Evolutionary conservation across 2,888 invertebrate genomes (phyloP).

Genomic region (Cosmorhoe ocellata): DNA sequence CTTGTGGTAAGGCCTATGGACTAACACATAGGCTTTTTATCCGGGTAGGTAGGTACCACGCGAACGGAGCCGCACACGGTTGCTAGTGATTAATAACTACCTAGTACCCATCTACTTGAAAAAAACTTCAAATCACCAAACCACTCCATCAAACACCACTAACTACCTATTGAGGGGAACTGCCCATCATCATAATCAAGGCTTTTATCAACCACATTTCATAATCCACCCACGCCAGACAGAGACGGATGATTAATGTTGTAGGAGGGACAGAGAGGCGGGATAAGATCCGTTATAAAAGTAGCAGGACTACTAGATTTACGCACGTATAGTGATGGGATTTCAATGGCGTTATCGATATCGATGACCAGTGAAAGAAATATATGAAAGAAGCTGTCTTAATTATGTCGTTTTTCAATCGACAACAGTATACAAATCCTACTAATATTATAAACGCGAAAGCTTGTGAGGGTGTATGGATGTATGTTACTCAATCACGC

Average conservation of each 20-base stretch:
- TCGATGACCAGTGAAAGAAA: neutral
- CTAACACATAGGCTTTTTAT: no score
- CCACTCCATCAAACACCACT: neutral
- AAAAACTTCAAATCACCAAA: neutral
- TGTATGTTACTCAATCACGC: no score
- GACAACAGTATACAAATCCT: no score
- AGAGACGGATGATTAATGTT: slow-evolving; percentile 29
- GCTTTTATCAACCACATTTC: slow-evolving; percentile 16
- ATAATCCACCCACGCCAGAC: slow-evolving; percentile 58
- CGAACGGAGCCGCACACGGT: no score
- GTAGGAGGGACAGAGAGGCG: slow-evolving; percentile 45
- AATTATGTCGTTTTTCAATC: no score
- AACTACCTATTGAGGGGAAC: slow-evolving; percentile 1
- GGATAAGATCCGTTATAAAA: slow-evolving; percentile 69
- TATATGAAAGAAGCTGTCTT: neutral
- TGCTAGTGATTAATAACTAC: no score
- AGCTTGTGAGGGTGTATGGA: no score
- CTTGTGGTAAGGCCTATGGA: no score
- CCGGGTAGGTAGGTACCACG: no score
- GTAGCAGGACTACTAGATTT: slow-evolving; percentile 73
- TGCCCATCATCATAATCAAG: slow-evolving; percentile 11
- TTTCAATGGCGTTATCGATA: neutral
- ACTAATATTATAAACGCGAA: no score
- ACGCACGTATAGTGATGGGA: slow-evolving; percentile 63
- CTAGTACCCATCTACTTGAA: no score